Percentiles rank a stretch among this genome's conserved stretches.
phyloP scores from a whole-genome alignment of 1,140 invertebrate species.

The Eriocheir sinensis region DNA sequence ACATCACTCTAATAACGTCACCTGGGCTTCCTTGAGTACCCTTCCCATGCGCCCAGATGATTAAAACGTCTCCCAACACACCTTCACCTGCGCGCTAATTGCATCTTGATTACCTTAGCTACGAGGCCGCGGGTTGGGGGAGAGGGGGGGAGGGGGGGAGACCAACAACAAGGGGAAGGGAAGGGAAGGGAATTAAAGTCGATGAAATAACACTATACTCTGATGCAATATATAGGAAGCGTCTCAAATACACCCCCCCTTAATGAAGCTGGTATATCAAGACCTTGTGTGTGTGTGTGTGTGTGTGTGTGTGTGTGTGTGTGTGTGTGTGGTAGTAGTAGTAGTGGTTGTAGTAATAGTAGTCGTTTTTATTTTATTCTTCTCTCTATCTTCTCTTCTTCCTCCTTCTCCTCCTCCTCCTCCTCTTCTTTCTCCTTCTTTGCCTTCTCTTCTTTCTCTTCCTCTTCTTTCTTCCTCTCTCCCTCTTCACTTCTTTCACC shows the following conservation, averaged over 20 bases:
- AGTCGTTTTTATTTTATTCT: not conserved
- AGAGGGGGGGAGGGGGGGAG: no score
- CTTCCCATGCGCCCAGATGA: not conserved
- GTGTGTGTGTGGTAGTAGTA: not conserved
- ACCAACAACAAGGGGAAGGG: no score
- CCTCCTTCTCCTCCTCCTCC: not conserved
- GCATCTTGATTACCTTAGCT: no score
- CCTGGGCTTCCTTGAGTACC: not conserved
- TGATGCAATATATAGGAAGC: not conserved
- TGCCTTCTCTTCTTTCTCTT: not conserved
- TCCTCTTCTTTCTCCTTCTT: not conserved
- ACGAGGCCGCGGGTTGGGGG: no score
- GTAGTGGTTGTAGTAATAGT: not conserved
- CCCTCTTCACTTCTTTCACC: not conserved
- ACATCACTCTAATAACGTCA: not conserved
- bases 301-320: not conserved
- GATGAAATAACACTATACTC: not conserved
- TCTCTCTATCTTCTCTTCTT: not conserved
- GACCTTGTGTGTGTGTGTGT: not conserved
- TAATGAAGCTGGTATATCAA: not conserved
- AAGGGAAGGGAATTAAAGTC: not conserved
- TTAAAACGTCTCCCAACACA: no score
- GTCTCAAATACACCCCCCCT: not conserved
- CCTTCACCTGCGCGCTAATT: no score
- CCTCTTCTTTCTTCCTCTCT: no score